Base-by-base conservation (phyloP, 1,140 invertebrate species). In the Drosophila paulistorum region DNA sequence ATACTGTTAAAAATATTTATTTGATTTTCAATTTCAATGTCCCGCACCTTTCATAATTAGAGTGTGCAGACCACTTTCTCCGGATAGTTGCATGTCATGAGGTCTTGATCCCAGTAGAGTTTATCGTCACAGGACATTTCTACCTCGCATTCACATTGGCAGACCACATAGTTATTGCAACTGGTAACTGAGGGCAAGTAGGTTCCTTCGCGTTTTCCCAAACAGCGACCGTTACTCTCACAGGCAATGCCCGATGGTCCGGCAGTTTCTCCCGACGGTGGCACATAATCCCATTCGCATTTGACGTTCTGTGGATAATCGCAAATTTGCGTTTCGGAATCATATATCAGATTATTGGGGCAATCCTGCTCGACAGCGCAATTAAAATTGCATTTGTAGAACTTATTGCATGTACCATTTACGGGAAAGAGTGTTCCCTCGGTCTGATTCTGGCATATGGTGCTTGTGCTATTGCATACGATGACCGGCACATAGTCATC, bases 121-220 rank as follows among this genome's bases (percentile, higher is more conserved):
- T 61, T 71, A 0, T 33, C 26, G 0, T 37, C 9, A 7, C 83
- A 87, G 13, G 64, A 4, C 83, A 80, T 72, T 23, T 71, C 68
- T 9, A 87, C 66, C 35, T 87, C 84, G 26, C 84, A 87, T 23
- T 87, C 84, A 20, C 84, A 87, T 62, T 87, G 83, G 13, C 84
- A 87, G 41, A 87, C 51, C 7, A 65, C 58, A 17, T 48, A 87
- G 1, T 11, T 33, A 9, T 69, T 62, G 45, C 84, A 89, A 57
- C 33, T 73, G 17, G 66, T 80, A 39, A 57, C 10, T 3, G 84
- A 89, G 0, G 55, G 57, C 0, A 89, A 13, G 1, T 26, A 10
- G 0, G 42, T 66, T 3, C 84, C 84, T n/a, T 87, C 84, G 3
- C 0, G 10, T 30, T 71, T 0, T 0, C 61, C 62, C 42, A 71